phyloP scores from a whole-genome alignment of 2,797 vertebrate species.

The Orestias chungarensis region DNA sequence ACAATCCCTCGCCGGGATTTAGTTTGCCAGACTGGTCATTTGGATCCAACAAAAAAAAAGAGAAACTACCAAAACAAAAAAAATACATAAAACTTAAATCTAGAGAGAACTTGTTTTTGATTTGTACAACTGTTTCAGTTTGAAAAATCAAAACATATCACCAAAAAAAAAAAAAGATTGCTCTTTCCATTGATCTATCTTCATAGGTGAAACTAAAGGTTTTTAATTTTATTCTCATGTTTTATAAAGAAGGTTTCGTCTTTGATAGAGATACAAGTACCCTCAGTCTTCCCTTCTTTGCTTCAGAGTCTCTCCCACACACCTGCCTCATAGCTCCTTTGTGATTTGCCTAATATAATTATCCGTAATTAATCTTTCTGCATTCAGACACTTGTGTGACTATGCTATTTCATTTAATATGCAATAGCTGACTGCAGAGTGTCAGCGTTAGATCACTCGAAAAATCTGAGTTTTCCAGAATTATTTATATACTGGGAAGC shows the following conservation, averaged over 20 bases:
- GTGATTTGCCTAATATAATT: conserved; percentile 53
- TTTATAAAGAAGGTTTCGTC: conserved; percentile 53
- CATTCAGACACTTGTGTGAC: conserved; percentile 3
- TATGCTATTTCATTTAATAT: neutral
- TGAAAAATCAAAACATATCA: neutral
- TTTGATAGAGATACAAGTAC: conserved; percentile 42
- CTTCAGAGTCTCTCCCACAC: conserved; percentile 16
- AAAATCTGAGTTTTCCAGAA: neutral
- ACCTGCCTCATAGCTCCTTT: too few relatives aligned
- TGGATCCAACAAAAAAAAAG: conserved; percentile 55
- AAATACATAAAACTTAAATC: conserved; percentile 58
- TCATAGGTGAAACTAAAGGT: neutral
- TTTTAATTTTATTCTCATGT: conserved; percentile 27
- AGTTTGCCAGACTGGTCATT: conserved; percentile 58
- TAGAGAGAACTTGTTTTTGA: conserved; percentile 27
- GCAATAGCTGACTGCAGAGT: neutral
- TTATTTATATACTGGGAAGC: neutral
- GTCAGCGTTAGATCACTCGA: neutral
- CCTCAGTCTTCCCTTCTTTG: conserved; percentile 21
- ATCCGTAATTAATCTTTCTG: conserved; percentile 29
- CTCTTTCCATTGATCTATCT: neutral
- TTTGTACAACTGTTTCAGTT: conserved; percentile 7
- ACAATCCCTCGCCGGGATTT: conserved; percentile 50
- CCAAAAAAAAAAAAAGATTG: neutral
- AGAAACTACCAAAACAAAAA: conserved; percentile 58